Percentiles rank a stretch among this genome's conserved stretches.
Evolutionary conservation across 2,888 invertebrate genomes (phyloP).

Genomic region (Cephus pulcher): DNA sequence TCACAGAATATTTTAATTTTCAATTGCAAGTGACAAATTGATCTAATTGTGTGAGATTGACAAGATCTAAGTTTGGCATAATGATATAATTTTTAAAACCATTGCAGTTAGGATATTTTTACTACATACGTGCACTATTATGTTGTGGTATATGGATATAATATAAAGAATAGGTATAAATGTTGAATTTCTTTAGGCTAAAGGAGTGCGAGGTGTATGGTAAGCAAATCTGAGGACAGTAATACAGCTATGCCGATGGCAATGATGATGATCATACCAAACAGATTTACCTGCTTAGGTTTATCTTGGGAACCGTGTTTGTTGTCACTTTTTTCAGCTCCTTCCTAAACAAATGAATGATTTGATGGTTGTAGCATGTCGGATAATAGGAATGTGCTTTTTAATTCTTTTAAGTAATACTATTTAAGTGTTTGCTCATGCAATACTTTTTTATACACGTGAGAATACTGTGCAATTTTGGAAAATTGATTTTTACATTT

Average conservation of each 20-base stretch:
- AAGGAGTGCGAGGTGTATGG: neutral
- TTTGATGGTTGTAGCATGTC: slow-evolving; percentile 50
- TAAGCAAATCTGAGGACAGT: neutral
- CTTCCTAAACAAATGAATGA: slow-evolving; percentile 72
- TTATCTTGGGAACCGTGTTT: slow-evolving; percentile 94
- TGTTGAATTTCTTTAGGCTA: neutral
- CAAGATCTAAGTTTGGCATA: neutral
- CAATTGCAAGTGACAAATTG: neutral
- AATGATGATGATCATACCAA: slow-evolving; percentile 45
- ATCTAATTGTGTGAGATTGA: neutral
- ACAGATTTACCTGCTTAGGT: slow-evolving; percentile 80
- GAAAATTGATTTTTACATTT: no score
- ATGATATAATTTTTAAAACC: neutral
- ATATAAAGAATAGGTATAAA: neutral
- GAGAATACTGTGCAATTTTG: no score
- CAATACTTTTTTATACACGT: no score
- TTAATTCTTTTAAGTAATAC: no score
- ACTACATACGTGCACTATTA: neutral
- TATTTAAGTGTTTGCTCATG: no score
- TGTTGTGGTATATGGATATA: neutral
- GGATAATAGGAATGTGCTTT: neutral
- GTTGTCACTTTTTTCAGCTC: slow-evolving; percentile 87
- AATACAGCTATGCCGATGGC: slow-evolving; percentile 14
- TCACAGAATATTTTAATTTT: neutral
- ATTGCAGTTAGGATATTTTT: neutral